phyloP scores from a whole-genome alignment of 1,140 invertebrate species.

The Micrasema longulum region DNA sequence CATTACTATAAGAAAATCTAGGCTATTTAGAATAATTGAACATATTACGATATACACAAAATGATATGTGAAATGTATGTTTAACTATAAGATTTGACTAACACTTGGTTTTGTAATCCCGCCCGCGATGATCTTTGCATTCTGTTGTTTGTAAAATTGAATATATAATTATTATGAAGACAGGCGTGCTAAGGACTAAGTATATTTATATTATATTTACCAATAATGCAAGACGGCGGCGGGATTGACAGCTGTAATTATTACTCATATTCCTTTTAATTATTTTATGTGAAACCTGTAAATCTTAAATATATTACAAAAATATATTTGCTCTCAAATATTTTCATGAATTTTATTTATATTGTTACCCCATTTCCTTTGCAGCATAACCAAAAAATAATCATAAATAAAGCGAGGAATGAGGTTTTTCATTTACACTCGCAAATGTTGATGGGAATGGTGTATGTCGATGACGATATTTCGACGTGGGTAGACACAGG shows the following conservation, averaged over 20 bases:
- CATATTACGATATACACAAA: constrained; percentile 19
- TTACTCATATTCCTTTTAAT: constrained; percentile 40
- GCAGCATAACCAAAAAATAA: too few relatives aligned
- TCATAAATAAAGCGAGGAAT: too few relatives aligned
- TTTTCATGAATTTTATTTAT: constrained; percentile 31
- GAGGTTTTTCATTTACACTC: too few relatives aligned
- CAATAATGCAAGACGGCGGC: background rate
- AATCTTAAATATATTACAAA: constrained; percentile 51
- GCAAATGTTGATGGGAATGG: too few relatives aligned
- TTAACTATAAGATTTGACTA: constrained; percentile 4
- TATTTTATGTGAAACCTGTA: constrained; percentile 49
- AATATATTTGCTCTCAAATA: constrained; percentile 53
- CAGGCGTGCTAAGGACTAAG: background rate
- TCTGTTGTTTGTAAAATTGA: background rate
- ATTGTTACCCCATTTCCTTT: background rate
- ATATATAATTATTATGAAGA: background rate
- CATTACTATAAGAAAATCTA: constrained; percentile 25
- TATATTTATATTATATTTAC: background rate
- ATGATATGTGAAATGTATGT: constrained; percentile 33
- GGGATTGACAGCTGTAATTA: constrained; percentile 24
- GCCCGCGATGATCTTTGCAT: too few relatives aligned
- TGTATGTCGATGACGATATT: too few relatives aligned
- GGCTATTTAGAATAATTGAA: constrained; percentile 34
- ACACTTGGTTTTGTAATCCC: background rate
- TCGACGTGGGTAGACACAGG: too few relatives aligned